Conservation (phyloP, 2,797 vertebrate genomes). For the Oryzias sinensis region DNA sequence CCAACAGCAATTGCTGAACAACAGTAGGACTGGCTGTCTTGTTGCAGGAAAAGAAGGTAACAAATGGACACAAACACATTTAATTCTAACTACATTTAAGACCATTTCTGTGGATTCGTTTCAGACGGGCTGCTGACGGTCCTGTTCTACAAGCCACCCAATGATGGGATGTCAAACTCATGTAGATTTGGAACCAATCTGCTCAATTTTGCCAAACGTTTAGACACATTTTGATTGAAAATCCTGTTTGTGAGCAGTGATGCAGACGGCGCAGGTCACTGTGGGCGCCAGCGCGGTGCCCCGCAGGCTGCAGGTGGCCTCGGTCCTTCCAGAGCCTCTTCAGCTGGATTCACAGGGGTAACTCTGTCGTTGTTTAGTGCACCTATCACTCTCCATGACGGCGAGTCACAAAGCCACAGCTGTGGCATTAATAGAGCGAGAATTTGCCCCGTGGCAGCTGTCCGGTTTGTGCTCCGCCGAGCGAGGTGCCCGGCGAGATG, state of each 20-base stretch:
- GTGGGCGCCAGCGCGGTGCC: slow-evolving; percentile 55
- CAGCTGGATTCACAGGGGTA: slow-evolving; percentile 67
- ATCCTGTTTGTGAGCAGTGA: not conserved
- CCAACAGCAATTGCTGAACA: slow-evolving; percentile 71
- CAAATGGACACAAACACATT: not conserved
- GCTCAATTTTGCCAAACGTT: not conserved
- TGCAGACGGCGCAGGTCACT: slow-evolving; percentile 71
- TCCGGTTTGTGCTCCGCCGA: slow-evolving; percentile 16
- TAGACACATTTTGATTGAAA: slow-evolving; percentile 8
- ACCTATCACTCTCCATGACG: no score
- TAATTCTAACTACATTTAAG: not conserved
- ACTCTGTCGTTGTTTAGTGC: not conserved
- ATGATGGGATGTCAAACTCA: slow-evolving; percentile 57
- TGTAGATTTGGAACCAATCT: not conserved
- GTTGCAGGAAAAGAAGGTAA: slow-evolving; percentile 77
- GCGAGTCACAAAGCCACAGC: not conserved
- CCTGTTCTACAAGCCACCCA: slow-evolving; percentile 78
- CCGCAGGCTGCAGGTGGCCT: slow-evolving; percentile 75
- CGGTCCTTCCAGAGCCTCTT: slow-evolving; percentile 68
- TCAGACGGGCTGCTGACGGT: slow-evolving; percentile 78
- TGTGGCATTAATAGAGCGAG: not conserved
- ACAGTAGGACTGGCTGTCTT: slow-evolving; percentile 79
- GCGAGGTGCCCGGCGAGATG: slow-evolving; percentile 58
- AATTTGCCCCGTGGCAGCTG: no score
- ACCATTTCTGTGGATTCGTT: not conserved